These are phyloP conservation scores for Apoda limacodes DNA, from an alignment of 2,888 invertebrate genomes.

Conservation along the genomic window DNA sequence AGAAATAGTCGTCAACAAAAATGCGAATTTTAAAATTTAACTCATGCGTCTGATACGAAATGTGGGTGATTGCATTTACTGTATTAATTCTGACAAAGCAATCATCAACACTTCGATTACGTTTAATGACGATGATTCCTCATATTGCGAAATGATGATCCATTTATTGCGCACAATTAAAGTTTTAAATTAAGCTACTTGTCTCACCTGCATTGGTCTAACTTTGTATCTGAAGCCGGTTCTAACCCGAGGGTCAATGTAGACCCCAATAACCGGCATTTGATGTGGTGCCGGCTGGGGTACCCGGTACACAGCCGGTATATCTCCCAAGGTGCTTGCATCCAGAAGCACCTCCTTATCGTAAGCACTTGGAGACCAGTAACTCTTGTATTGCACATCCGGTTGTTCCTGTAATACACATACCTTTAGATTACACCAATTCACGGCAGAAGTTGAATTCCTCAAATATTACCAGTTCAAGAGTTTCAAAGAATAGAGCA, in stretches of 20 bases:
- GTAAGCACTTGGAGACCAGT: slow-evolving; percentile 36
- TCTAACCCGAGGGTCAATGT: slow-evolving; percentile 77
- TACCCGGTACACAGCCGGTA: slow-evolving; percentile 74
- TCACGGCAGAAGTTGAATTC: too few relatives aligned
- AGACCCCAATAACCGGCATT: slow-evolving; percentile 78
- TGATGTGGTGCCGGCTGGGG: slow-evolving; percentile 72
- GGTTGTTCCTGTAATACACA: slow-evolving; percentile 44
- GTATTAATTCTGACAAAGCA: slow-evolving; percentile 28
- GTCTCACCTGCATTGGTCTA: slow-evolving; percentile 72
- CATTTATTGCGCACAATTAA: slow-evolving; percentile 24
- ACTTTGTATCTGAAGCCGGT: slow-evolving; percentile 83
- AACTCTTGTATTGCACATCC: slow-evolving; percentile 38
- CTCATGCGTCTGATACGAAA: slow-evolving; percentile 28
- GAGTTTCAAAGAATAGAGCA: slow-evolving; percentile 20
- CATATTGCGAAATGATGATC: slow-evolving; percentile 37
- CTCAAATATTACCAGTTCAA: too few relatives aligned
- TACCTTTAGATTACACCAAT: too few relatives aligned
- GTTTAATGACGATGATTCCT: slow-evolving; percentile 34
- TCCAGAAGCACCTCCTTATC: slow-evolving; percentile 61
- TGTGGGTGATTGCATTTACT: slow-evolving; percentile 49
- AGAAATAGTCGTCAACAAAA: slow-evolving; percentile 31
- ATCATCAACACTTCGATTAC: slow-evolving; percentile 49
- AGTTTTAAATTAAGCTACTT: slow-evolving; percentile 30
- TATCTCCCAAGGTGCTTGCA: slow-evolving; percentile 72
- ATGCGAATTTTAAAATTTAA: slow-evolving; percentile 1